These are phyloP conservation scores for Pardalotus punctatus DNA, from an alignment of 2,113 vertebrate species.

Conservation along the genomic window DNA sequence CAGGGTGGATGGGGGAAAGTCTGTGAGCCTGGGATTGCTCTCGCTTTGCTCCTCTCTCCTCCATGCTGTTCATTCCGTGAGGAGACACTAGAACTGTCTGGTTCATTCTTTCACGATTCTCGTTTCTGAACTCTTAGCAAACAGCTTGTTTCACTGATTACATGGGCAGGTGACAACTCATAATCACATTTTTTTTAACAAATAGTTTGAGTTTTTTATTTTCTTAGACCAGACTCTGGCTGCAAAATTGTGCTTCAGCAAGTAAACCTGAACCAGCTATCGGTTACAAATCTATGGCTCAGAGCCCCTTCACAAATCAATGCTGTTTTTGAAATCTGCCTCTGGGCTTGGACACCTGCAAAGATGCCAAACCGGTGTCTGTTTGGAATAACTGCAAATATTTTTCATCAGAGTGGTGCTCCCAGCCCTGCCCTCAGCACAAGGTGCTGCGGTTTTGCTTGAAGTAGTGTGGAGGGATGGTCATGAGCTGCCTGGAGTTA, in stretches of 20 bases:
- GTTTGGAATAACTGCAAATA: not conserved
- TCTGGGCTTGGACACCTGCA: not conserved
- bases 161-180: not conserved
- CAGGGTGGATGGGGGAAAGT: accelerated
- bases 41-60: not conserved
- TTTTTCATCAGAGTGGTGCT: not conserved
- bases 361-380: not conserved
- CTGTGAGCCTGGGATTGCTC: not conserved
- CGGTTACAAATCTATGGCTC: not conserved
- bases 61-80: accelerated
- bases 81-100: not conserved
- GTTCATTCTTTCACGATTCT: not conserved
- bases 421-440: not conserved
- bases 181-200: not conserved
- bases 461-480: not conserved
- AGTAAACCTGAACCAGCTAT: not conserved
- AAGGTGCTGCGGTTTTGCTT: not conserved
- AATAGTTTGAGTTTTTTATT: not conserved
- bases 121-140: not conserved
- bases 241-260: not conserved
- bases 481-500: not conserved
- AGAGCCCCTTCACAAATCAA: not conserved
- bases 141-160: not conserved
- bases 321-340: not conserved
- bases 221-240: not conserved